Evolutionary conservation across 1,140 invertebrate genomes (phyloP).

Genomic region (Philaenus spumarius): DNA sequence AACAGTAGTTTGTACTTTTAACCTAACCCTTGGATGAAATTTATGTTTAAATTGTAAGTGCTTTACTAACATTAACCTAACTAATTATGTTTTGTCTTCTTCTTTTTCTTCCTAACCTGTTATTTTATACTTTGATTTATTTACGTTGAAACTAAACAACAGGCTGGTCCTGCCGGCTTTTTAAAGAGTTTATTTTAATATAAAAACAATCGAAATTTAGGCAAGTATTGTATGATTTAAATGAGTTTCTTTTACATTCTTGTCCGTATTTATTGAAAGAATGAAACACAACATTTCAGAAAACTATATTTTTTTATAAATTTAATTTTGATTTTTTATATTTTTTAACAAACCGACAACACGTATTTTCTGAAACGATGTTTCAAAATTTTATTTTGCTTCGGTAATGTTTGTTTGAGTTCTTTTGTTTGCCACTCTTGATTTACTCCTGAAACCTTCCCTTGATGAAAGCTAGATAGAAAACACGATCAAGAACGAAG

Average conservation of each 20-base stretch:
- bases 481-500: background rate
- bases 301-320: too few species aligned
- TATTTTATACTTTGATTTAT: slow-evolving; percentile 16
- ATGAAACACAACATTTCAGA: too few species aligned
- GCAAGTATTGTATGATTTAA: slow-evolving; percentile 7
- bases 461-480: background rate
- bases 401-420: too few species aligned
- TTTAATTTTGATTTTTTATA: too few species aligned
- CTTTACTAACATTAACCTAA: background rate
- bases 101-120: slow-evolving; percentile 19
- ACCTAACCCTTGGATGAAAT: too few species aligned
- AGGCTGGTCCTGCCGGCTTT: slow-evolving; percentile 40
- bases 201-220: slow-evolving; percentile 13
- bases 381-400: too few species aligned
- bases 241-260: background rate
- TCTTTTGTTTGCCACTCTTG: background rate
- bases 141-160: slow-evolving; percentile 28
- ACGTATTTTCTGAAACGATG: too few species aligned
- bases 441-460: background rate
- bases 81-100: slow-evolving; percentile 21
- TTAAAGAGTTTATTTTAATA: slow-evolving; percentile 42
- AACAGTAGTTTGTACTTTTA: too few species aligned
- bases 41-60: too few species aligned
- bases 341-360: too few species aligned
- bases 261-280: too few species aligned